Percentiles rank a stretch among this genome's conserved stretches.
Evolutionary conservation across 1,140 invertebrate genomes (phyloP).

Genomic region (Sarcophaga bullata): DNA sequence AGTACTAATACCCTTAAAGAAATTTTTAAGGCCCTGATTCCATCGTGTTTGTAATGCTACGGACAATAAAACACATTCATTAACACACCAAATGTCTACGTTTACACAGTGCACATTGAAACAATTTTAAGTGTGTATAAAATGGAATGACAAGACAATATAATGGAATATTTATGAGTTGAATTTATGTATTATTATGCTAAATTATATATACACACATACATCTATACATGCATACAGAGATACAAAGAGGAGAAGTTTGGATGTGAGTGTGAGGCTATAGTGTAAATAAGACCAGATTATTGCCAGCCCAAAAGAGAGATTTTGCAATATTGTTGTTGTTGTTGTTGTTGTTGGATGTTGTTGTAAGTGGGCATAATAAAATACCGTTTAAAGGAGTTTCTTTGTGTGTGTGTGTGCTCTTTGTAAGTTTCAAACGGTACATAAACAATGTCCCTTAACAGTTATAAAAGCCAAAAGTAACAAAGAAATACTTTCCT

Average conservation of each 20-base stretch:
- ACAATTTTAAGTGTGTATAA: background rate
- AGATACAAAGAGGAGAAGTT: too few relatives aligned
- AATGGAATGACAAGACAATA: conserved; percentile 27
- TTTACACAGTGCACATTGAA: background rate
- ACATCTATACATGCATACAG: too few relatives aligned
- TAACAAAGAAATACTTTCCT: too few relatives aligned
- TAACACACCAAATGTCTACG: background rate
- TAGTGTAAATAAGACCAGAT: conserved; percentile 21
- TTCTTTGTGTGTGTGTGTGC: too few relatives aligned
- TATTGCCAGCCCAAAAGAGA: background rate
- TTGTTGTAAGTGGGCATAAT: too few relatives aligned
- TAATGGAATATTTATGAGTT: conserved; percentile 28
- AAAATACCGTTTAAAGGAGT: too few relatives aligned
- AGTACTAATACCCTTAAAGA: too few relatives aligned
- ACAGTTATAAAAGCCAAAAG: too few relatives aligned
- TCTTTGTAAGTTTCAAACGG: too few relatives aligned
- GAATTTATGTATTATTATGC: conserved; percentile 16
- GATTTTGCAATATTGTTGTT: too few relatives aligned
- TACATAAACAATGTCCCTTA: too few relatives aligned
- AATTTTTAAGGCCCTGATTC: background rate
- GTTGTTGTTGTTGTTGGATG: too few relatives aligned
- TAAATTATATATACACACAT: background rate
- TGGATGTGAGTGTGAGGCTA: background rate
- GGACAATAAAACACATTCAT: background rate
- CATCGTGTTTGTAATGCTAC: background rate